A percentile compares a stretch with the other conserved stretches of the same genome.
phyloP scores from a whole-genome alignment of 2,797 vertebrate genomes.

The Epinephelus awoara region DNA sequence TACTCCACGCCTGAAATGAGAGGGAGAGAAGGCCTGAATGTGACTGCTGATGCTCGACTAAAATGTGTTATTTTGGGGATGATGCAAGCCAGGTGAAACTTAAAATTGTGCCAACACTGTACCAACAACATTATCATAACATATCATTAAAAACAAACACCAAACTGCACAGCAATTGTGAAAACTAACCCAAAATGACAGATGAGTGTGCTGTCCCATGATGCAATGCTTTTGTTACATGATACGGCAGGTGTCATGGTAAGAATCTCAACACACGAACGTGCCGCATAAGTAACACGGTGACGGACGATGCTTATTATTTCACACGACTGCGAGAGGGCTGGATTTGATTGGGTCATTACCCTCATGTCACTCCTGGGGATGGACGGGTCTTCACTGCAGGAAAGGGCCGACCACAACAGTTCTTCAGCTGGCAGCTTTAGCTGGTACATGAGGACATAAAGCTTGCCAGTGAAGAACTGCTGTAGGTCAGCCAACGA shows the following conservation, averaged over 20 bases:
- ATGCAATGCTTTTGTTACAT: slow-evolving; percentile 79
- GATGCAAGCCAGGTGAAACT: slow-evolving; percentile 67
- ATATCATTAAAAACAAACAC: slow-evolving; percentile 31
- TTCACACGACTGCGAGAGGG: neutral
- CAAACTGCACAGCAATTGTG: slow-evolving; percentile 15
- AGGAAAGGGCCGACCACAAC: slow-evolving; percentile 96
- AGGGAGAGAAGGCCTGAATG: neutral
- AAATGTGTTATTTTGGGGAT: slow-evolving; percentile 32
- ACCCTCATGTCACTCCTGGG: slow-evolving; percentile 15
- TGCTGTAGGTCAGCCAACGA: slow-evolving; percentile 96
- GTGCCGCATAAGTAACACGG: slow-evolving; percentile 79
- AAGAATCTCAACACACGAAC: slow-evolving; percentile 76
- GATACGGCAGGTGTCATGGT: slow-evolving; percentile 82
- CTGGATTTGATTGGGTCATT: slow-evolving; percentile 14
- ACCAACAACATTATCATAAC: slow-evolving; percentile 32
- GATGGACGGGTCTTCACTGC: slow-evolving; percentile 47
- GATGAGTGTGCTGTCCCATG: slow-evolving; percentile 34
- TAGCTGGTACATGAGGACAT: slow-evolving; percentile 97
- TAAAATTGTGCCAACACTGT: slow-evolving; percentile 21
- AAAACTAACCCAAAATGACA: slow-evolving; percentile 27
- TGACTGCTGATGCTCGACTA: slow-evolving; percentile 9
- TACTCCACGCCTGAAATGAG: slow-evolving; percentile 2
- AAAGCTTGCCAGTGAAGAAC: slow-evolving; percentile 99
- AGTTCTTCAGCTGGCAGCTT: slow-evolving; percentile 99
- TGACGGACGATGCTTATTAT: neutral